Conservation (phyloP, 2,797 vertebrate species). For the Ciconia nigra region DNA sequence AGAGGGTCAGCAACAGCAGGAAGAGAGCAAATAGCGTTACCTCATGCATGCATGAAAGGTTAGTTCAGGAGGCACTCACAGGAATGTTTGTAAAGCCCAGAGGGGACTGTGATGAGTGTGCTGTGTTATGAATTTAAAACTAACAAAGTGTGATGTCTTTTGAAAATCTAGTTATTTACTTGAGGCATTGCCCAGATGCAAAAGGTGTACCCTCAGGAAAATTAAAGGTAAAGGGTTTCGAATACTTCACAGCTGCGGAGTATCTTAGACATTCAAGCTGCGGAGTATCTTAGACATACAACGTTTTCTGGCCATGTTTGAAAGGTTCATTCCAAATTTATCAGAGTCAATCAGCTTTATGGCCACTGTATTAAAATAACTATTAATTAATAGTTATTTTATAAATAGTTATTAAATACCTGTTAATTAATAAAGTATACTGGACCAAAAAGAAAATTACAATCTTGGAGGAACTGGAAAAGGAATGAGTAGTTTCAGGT, state of each 20-base stretch:
- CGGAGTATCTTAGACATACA: background rate
- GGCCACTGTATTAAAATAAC: background rate
- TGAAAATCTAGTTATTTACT: background rate
- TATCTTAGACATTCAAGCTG: background rate
- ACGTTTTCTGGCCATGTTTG: background rate
- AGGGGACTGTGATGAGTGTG: background rate
- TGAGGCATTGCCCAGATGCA: background rate
- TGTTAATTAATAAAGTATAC: background rate
- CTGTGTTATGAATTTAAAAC: background rate
- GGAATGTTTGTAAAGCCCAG: background rate
- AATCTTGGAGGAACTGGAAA: background rate
- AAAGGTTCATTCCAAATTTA: background rate
- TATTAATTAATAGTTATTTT: too few relatives aligned
- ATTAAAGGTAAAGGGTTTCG: background rate
- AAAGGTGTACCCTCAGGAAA: background rate
- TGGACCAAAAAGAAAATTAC: background rate
- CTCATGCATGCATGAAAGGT: background rate
- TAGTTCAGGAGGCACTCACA: background rate
- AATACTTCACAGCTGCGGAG: background rate
- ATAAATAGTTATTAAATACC: too few relatives aligned
- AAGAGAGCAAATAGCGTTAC: background rate
- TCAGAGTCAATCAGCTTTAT: background rate
- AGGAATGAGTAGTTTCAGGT: background rate
- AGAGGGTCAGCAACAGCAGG: background rate
- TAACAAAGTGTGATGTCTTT: background rate